Base-by-base conservation (phyloP, 2,113 vertebrate species). In the Dunckerocampus dactyliophorus region DNA sequence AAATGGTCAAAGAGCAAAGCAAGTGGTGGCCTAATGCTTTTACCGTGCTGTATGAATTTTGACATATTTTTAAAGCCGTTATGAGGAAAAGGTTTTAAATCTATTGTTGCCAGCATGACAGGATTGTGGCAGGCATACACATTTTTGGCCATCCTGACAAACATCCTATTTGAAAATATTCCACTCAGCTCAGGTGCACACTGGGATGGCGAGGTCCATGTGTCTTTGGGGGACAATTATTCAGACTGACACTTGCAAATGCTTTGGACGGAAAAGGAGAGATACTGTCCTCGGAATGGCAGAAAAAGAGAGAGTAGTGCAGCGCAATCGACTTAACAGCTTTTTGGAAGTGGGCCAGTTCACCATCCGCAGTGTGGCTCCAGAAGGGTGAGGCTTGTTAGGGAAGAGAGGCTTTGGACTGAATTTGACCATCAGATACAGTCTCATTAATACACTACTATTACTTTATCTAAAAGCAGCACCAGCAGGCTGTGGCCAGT, bases 261-360 rank as follows among this genome's bases (percentile, higher is more conserved):
- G 37, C 72, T 72, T 77, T 78, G 63, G 81, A 82, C 76, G 67
- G 67, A 83, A 80, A 83, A 57, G 69, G 72, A 71, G 59, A 80
- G 69, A 79, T 86, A 76, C 50, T 31, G 5, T 52, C 50, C 86
- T 82, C 79, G 70, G 65, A 70, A 68, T 70, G 45, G 68, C 53
- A 54, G 31, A 70, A 79, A 85, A 67, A 66, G 59, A 49, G 45
- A 59, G 76, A 83, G 71, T 77, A 83, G 82, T 83, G 86, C 84
- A 83, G 79, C 58, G 47, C 64, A 68, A 82, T 77, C 82, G 80
- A 88, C 84, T 88, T 82, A 87, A 73, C 71, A 74, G 84, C 69
- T 71, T 79, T 43, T 80, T 83, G 71, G 79, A 84, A 64, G 66
- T 72, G 83, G 77, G 78, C 78, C 82, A 87, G 59, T 71, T 81